Conservation (phyloP, 2,113 vertebrate species). For the Oncorhynchus keta region DNA sequence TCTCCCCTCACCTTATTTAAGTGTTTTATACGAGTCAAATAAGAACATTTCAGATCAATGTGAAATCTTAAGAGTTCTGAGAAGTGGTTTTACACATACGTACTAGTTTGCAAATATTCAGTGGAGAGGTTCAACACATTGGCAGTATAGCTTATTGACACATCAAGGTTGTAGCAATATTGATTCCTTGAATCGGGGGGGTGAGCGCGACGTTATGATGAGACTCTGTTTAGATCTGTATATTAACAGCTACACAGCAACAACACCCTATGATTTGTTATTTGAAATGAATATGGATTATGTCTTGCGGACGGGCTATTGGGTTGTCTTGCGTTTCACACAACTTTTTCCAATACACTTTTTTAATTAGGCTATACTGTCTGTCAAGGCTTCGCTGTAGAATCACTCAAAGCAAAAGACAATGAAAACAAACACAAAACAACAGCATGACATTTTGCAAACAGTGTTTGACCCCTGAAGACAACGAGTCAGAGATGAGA, state of each 20-base stretch:
- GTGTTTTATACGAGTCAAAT: neutral
- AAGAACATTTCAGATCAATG: neutral
- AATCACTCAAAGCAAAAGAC: too few species aligned
- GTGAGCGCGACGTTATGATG: neutral
- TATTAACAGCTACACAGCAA: neutral
- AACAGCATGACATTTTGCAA: too few species aligned
- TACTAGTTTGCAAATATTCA: too few species aligned
- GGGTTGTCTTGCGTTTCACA: too few species aligned
- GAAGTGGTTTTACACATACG: neutral
- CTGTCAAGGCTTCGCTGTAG: too few species aligned
- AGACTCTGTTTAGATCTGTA: neutral
- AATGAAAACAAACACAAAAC: too few species aligned
- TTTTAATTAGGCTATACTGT: too few species aligned
- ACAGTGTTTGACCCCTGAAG: too few species aligned
- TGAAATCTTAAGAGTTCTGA: neutral
- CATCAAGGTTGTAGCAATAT: neutral
- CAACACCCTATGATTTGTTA: neutral
- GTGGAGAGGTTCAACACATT: neutral
- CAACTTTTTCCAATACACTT: too few species aligned
- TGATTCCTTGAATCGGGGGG: neutral
- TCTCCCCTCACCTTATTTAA: slow-evolving; percentile 36
- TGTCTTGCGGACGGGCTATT: neutral
- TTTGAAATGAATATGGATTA: neutral
- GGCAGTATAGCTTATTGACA: neutral
- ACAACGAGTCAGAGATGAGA: too few species aligned